These are phyloP conservation scores for Rotaria macrura DNA, from an alignment of 2,888 invertebrate genomes.

Conservation along the genomic window DNA sequence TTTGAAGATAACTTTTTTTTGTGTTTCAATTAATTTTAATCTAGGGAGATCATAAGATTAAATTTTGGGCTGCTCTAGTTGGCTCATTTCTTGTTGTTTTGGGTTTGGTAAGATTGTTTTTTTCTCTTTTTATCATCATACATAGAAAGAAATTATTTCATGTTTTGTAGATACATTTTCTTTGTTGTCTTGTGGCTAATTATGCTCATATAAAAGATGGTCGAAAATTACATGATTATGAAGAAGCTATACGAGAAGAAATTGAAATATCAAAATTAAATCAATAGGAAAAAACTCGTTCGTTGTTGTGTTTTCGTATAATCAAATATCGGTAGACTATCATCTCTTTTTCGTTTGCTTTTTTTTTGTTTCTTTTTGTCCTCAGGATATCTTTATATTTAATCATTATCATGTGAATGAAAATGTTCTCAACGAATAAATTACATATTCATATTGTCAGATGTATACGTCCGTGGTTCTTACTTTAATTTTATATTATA, in stretches of 20 bases:
- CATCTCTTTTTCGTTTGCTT: not conserved
- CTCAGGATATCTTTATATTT: not conserved
- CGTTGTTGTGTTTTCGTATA: not conserved
- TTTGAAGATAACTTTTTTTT: not conserved
- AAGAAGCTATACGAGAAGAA: conserved; percentile 33
- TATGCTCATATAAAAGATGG: conserved; percentile 33
- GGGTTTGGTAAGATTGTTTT: not conserved
- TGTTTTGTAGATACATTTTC: conserved; percentile 23
- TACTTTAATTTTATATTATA: not conserved
- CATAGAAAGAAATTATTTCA: too few species aligned
- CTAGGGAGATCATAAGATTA: not conserved
- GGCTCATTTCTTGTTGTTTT: not conserved
- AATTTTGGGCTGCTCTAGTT: not conserved
- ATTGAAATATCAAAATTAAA: conserved; percentile 19
- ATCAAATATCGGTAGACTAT: not conserved
- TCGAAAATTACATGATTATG: conserved; percentile 30
- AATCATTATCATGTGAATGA: not conserved
- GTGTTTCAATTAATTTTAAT: too few species aligned
- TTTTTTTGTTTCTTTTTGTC: too few species aligned
- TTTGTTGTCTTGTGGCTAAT: conserved; percentile 33
- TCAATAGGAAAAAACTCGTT: not conserved
- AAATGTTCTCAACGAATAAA: not conserved
- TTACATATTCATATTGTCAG: not conserved
- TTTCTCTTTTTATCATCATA: too few species aligned
- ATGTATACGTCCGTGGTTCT: not conserved